Base-by-base conservation (phyloP, 2,888 invertebrate species). In the Blera fallax region DNA sequence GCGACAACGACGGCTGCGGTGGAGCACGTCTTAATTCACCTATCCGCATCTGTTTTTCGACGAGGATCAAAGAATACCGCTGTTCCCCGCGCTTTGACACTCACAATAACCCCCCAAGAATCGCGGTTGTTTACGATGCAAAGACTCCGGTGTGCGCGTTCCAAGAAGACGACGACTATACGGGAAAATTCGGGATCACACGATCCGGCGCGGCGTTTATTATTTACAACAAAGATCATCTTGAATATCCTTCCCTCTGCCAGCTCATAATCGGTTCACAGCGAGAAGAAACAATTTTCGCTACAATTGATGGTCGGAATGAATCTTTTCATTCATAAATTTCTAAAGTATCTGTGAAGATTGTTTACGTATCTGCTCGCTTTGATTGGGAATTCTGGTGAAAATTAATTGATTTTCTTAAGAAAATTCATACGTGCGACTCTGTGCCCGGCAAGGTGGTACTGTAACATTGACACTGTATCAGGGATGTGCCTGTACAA, bases 271-370 rank as follows among this genome's bases (percentile, higher is more conserved):
- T 72, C 48, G 40, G 11, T 43, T 43, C 73, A 67, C 45, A 73
- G 62, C 79, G 32, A 74, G 69, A 50, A 64, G 69, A 62, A 62
- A 72, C 72, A 72, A 37, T 81, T 84, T 85, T 85, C 67, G 85
- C 78, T 60, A 77, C 65, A 74, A 76, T 56, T 58, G 40, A 54
- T 50, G 29, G 65, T 32, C 54, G 48, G 60, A 54, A 65, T 78
- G 74, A 52, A 72, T 76, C 69, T 60, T 77, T 83, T 79, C 85
- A 85, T 85, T 85, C 85, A 85, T 85, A 85, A 85, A 81, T 65
- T 62, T 60, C 29, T 6, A 37, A 58, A 84, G 74, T 84, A 84
- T 84, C 69, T 74, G 11, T n/a, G 34, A 21, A 21, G 43, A 67
- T 81, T 85, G 81, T 85, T 81, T 85, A 85, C 65, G 72, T 58